Evolutionary conservation across 2,113 vertebrate species (phyloP).

Genomic region (Trinectes maculatus): DNA sequence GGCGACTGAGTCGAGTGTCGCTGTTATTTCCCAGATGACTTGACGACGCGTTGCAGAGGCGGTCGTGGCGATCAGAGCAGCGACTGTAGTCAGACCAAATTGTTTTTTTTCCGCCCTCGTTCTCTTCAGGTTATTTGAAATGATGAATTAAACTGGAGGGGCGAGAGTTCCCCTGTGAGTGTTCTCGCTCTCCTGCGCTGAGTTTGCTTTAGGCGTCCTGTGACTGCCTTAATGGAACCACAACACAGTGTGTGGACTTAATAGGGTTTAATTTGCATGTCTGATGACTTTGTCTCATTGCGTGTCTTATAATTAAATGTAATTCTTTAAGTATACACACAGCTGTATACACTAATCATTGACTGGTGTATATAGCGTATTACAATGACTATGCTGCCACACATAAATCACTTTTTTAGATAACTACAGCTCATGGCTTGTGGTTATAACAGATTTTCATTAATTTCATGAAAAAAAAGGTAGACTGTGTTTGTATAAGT

Average conservation of each 20-base stretch:
- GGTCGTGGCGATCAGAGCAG: slow-evolving; percentile 27
- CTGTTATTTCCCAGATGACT: slow-evolving; percentile 46
- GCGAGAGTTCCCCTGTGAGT: slow-evolving; percentile 30
- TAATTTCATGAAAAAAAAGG: too few relatives aligned
- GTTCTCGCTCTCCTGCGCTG: slow-evolving; percentile 10
- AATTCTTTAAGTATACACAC: too few relatives aligned
- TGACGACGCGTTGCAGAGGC: slow-evolving; percentile 39
- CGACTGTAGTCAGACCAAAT: slow-evolving; percentile 24
- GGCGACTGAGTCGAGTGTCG: slow-evolving; percentile 17
- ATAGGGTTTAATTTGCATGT: slow-evolving; percentile 28
- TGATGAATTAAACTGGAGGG: slow-evolving; percentile 24
- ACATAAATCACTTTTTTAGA: not conserved
- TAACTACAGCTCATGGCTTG: too few relatives aligned
- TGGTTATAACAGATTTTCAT: too few relatives aligned
- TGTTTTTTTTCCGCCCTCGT: slow-evolving; percentile 18
- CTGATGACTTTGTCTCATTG: slow-evolving; percentile 24
- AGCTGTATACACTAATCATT: too few relatives aligned
- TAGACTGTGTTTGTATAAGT: not conserved
- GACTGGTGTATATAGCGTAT: too few relatives aligned
- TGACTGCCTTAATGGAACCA: slow-evolving; percentile 24
- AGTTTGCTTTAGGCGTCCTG: slow-evolving; percentile 24
- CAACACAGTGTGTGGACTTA: slow-evolving; percentile 8
- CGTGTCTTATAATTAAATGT: too few relatives aligned
- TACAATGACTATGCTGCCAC: too few relatives aligned
- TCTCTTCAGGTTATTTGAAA: slow-evolving; percentile 44